Evolutionary conservation across 2,888 invertebrate species (phyloP).

Genomic region (Dendrolimus pini): DNA sequence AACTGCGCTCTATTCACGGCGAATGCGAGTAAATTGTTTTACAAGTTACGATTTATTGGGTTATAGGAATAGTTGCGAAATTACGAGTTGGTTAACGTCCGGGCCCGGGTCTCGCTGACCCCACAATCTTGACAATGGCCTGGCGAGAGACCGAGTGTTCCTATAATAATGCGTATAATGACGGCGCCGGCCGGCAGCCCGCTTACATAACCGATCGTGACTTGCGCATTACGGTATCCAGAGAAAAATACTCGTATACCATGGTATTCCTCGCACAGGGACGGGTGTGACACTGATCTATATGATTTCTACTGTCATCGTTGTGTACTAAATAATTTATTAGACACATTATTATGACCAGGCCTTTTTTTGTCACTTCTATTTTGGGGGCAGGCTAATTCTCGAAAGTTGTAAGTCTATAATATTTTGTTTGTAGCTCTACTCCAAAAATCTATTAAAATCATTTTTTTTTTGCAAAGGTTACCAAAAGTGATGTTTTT

Average conservation of each 20-base stretch:
- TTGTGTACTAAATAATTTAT: too few relatives aligned
- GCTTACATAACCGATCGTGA: slow-evolving; percentile 76
- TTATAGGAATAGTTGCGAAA: slow-evolving; percentile 66
- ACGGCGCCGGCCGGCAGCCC: slow-evolving; percentile 64
- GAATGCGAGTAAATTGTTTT: slow-evolving; percentile 56
- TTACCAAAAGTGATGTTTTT: too few relatives aligned
- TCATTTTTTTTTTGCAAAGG: too few relatives aligned
- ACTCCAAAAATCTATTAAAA: too few relatives aligned
- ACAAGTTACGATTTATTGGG: slow-evolving; percentile 65
- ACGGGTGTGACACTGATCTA: slow-evolving; percentile 19
- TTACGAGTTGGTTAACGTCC: slow-evolving; percentile 60
- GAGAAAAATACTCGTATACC: slow-evolving; percentile 60
- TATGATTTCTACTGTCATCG: too few relatives aligned
- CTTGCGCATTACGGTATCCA: slow-evolving; percentile 72
- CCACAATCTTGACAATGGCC: slow-evolving; percentile 75
- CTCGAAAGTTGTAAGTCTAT: too few relatives aligned
- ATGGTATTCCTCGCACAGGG: slow-evolving; percentile 24
- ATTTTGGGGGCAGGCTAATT: too few relatives aligned
- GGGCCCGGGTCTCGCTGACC: slow-evolving; percentile 61
- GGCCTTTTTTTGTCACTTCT: too few relatives aligned
- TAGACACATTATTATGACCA: too few relatives aligned
- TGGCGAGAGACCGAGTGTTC: slow-evolving; percentile 54
- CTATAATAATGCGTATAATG: slow-evolving; percentile 70
- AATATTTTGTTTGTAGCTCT: too few relatives aligned
- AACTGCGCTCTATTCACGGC: not conserved